A percentile compares a stretch with the other conserved stretches of the same genome.
Evolutionary conservation across 2,113 vertebrate genomes (phyloP).

Genomic region (Sylvia atricapilla): DNA sequence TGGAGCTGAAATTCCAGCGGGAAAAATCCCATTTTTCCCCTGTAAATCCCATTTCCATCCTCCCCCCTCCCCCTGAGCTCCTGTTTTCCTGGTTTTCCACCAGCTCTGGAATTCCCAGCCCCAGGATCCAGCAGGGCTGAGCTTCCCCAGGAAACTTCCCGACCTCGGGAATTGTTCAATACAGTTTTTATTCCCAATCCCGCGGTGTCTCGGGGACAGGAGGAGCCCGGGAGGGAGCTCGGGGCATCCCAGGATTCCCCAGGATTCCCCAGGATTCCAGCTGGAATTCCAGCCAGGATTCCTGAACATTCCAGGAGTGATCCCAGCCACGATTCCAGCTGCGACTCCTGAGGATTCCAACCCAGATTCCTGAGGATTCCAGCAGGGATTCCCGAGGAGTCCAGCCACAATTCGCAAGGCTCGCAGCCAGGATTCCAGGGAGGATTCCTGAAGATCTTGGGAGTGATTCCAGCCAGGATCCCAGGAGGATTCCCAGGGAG

Average conservation of each 20-base stretch:
- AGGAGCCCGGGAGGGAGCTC: not conserved
- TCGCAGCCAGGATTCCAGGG: not conserved
- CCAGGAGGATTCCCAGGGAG: no score
- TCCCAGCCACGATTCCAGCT: no score
- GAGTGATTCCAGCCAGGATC: not conserved
- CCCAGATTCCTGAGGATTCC: not conserved
- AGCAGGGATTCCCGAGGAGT: fast-evolving
- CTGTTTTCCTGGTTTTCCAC: no score
- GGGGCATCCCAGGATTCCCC: no score
- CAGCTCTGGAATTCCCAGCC: no score
- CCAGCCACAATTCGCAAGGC: no score
- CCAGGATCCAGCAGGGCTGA: no score
- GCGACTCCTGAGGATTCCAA: no score
- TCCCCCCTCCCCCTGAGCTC: not conserved
- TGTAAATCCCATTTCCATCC: not conserved
- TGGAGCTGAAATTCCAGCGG: no score
- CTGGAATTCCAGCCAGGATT: no score
- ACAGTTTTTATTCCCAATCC: constrained; percentile 27
- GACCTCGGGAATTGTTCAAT: not conserved
- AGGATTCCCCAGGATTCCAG: not conserved
- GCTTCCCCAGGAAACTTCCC: not conserved
- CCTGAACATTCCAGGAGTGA: no score
- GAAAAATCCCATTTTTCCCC: no score
- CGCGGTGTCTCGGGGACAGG: not conserved
- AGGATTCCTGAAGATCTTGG: fast-evolving